phyloP scores from a whole-genome alignment of 2,113 vertebrate species.

The Meriones unguiculatus region DNA sequence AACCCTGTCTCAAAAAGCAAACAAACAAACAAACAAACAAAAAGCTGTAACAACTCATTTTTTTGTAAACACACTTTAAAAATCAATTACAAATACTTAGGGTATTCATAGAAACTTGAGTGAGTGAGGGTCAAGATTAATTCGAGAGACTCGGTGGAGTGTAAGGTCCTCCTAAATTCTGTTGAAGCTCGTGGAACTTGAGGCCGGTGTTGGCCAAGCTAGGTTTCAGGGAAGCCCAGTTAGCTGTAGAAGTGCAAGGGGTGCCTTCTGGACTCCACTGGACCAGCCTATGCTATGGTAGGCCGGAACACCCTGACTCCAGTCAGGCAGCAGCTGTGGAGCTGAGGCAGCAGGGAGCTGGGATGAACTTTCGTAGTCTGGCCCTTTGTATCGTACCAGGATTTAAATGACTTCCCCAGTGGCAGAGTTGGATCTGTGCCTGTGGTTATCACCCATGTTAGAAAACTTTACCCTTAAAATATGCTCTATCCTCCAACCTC shows the following conservation, averaged over 20 bases:
- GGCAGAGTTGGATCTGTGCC: not conserved
- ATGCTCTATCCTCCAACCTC: not conserved
- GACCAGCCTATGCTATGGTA: not conserved
- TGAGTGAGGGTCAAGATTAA: not conserved
- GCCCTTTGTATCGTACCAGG: not conserved
- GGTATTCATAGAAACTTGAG: not conserved
- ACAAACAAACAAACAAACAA: no score
- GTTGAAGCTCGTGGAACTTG: not conserved
- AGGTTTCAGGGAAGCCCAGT: not conserved
- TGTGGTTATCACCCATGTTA: not conserved
- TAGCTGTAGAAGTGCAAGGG: not conserved
- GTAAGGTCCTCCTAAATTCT: not conserved
- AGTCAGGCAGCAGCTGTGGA: not conserved
- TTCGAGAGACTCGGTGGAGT: not conserved
- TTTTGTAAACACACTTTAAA: not conserved
- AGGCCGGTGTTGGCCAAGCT: not conserved
- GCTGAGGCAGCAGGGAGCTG: not conserved
- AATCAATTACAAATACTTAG: not conserved
- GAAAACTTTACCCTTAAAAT: not conserved
- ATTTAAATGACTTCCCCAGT: not conserved
- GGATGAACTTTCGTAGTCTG: conserved; percentile 5
- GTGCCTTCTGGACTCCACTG: not conserved
- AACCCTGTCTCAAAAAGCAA: no score
- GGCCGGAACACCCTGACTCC: not conserved
- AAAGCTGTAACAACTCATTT: not conserved